Conservation (phyloP, 1,140 invertebrate species). For the Ericerus pela region DNA sequence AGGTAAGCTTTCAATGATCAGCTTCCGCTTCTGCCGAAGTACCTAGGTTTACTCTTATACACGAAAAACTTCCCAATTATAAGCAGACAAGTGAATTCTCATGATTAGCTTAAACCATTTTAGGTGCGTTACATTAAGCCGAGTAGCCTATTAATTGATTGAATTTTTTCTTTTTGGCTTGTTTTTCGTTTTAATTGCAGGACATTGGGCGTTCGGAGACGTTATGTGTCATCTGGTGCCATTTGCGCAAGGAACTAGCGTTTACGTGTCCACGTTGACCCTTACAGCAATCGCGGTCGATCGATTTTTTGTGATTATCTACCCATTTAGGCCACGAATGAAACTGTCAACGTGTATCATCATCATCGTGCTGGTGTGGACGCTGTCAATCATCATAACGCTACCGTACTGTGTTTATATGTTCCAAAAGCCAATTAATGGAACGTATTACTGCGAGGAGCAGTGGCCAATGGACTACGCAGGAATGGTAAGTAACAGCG, state of each 20-base stretch:
- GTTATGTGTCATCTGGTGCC: conserved; percentile 82
- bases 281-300: conserved; percentile 93
- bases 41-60: neutral
- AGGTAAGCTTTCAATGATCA: no score
- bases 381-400: conserved; percentile 69
- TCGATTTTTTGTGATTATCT: conserved; percentile 90
- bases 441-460: conserved; percentile 63
- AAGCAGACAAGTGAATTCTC: no score
- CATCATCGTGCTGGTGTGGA: conserved; percentile 81
- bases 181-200: conserved; percentile 19
- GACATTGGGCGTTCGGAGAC: conserved; percentile 75
- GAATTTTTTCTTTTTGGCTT: neutral
- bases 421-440: conserved; percentile 32
- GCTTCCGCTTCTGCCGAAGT: neutral
- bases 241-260: conserved; percentile 76
- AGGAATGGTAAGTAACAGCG: conserved; percentile 36
- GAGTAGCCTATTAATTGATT: no score
- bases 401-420: conserved; percentile 87
- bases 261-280: conserved; percentile 92
- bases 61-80: neutral
- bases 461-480: conserved; percentile 69
- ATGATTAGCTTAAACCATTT: no score
- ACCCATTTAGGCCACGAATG: conserved; percentile 86
- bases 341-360: conserved; percentile 62
- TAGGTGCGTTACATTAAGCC: no score